These are phyloP conservation scores for Agonum fuliginosum DNA, from an alignment of 2,888 invertebrate genomes.

Conservation along the genomic window DNA sequence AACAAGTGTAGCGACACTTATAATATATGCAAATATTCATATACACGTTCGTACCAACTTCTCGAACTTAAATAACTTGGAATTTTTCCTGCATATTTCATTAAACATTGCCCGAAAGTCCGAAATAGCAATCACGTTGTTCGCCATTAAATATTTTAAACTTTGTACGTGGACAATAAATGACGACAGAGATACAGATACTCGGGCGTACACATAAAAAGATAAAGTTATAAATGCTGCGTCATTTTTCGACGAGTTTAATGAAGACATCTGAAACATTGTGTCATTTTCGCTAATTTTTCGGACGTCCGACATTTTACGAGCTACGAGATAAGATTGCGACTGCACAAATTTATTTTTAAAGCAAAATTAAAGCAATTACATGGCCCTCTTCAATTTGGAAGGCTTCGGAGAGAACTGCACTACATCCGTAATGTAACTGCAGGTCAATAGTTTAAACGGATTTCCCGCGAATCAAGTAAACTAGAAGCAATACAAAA, in stretches of 20 bases:
- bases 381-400: background rate
- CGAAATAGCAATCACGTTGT: slow-evolving; percentile 49
- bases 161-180: slow-evolving; percentile 27
- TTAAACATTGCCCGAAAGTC: slow-evolving; percentile 46
- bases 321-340: slow-evolving; percentile 27
- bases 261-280: slow-evolving; percentile 49
- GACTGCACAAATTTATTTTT: too few relatives aligned
- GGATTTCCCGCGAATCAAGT: slow-evolving; percentile 40
- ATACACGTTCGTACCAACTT: slow-evolving; percentile 52
- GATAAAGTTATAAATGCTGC: slow-evolving; percentile 44
- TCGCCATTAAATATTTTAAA: slow-evolving; percentile 44
- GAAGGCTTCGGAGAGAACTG: background rate
- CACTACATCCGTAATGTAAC: background rate
- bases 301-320: slow-evolving; percentile 48
- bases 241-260: slow-evolving; percentile 33
- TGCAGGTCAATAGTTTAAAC: slow-evolving; percentile 35
- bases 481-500: slow-evolving; percentile 41
- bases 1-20: slow-evolving; percentile 54
- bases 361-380: background rate
- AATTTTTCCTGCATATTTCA: slow-evolving; percentile 52
- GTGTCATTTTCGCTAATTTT: slow-evolving; percentile 57
- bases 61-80: slow-evolving; percentile 22
- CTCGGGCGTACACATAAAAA: slow-evolving; percentile 32
- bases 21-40: slow-evolving; percentile 59
- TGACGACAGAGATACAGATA: slow-evolving; percentile 26